Percentiles rank a stretch among this genome's conserved stretches.
These are phyloP conservation scores for Diarsia dahlii DNA, from an alignment of 2,888 invertebrate species.

Conservation along the genomic window DNA sequence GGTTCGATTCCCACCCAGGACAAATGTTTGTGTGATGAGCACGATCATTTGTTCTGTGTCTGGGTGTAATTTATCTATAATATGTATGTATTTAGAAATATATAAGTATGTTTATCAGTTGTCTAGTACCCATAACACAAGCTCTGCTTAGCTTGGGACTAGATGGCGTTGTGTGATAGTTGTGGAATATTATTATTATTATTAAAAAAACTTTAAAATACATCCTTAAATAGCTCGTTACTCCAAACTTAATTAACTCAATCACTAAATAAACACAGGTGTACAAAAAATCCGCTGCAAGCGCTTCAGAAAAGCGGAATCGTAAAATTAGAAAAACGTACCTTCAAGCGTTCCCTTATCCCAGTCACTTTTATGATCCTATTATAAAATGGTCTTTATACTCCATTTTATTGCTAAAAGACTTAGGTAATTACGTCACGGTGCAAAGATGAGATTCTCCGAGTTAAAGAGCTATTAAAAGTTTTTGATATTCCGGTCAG, in stretches of 20 bases:
- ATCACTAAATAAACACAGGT: constrained; percentile 71
- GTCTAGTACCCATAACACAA: no score
- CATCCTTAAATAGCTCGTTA: neutral
- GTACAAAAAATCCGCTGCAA: constrained; percentile 76
- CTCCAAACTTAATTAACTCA: neutral
- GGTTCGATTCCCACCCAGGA: no score
- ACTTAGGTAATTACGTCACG: constrained; percentile 90
- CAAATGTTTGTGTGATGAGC: no score
- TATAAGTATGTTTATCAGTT: no score
- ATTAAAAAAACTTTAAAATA: neutral
- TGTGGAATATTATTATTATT: no score
- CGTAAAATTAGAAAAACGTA: constrained; percentile 88
- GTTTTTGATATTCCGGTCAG: constrained; percentile 86
- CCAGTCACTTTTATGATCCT: constrained; percentile 85
- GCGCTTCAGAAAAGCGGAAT: constrained; percentile 79
- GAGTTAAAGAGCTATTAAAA: constrained; percentile 86
- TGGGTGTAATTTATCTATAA: no score
- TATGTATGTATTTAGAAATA: no score
- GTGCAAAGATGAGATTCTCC: constrained; percentile 83
- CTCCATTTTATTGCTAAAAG: constrained; percentile 88
- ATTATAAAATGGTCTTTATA: constrained; percentile 91
- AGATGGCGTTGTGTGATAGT: no score
- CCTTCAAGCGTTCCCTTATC: constrained; percentile 73
- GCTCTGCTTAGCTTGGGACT: no score
- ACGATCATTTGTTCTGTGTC: no score